Conservation (phyloP, 35 echinoderm and acorn worm genomes). For the Diadema setosum region DNA sequence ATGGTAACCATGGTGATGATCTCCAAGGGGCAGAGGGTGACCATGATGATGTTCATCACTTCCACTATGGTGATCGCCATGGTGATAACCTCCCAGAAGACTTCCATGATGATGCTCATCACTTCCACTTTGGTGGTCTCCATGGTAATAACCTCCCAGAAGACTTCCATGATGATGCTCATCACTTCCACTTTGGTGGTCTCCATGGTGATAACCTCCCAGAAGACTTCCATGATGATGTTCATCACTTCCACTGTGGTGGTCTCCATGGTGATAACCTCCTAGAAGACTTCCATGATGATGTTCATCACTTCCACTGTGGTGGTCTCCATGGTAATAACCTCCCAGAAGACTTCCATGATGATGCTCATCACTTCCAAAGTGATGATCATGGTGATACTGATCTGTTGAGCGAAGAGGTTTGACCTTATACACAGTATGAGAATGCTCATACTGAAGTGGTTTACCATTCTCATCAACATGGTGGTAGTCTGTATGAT, state of each 20-base stretch:
- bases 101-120: background rate
- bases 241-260: background rate
- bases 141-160: slow-evolving; percentile 7
- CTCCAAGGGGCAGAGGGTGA: too few relatives aligned
- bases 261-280: background rate
- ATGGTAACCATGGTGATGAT: background rate
- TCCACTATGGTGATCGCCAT: background rate
- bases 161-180: background rate
- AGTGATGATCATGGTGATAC: background rate
- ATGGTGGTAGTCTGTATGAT: background rate
- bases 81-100: background rate
- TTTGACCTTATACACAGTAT: background rate
- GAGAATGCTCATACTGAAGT: background rate
- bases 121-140: background rate
- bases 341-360: too few relatives aligned
- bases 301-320: background rate
- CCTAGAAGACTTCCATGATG: background rate
- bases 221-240: too few relatives aligned
- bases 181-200: background rate
- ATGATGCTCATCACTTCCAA: background rate
- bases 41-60: background rate
- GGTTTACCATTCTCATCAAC: background rate
- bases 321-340: background rate
- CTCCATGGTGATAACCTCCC: background rate
- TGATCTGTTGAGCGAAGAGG: background rate